These are phyloP conservation scores for Apotomis turbidana DNA, from an alignment of 2,888 invertebrate species.

Conservation along the genomic window DNA sequence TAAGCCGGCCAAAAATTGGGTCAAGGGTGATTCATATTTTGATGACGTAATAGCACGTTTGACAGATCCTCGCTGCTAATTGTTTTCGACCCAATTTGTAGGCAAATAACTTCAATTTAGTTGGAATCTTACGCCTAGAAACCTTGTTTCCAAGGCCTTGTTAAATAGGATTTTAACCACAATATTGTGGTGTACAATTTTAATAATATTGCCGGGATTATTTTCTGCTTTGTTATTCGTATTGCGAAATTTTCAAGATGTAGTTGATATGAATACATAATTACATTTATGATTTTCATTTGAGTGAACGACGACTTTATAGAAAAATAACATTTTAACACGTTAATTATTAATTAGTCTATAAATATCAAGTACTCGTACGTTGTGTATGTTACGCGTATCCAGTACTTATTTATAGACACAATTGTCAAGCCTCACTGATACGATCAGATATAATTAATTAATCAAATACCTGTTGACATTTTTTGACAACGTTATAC, in stretches of 20 bases:
- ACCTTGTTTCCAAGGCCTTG: constrained; percentile 20
- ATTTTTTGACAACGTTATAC: constrained; percentile 9
- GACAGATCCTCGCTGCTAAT: constrained; percentile 26
- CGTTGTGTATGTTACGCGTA: background rate
- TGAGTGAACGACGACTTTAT: too few relatives aligned
- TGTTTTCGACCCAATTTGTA: constrained; percentile 26
- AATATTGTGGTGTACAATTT: constrained; percentile 16
- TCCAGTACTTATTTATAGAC: background rate
- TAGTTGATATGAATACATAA: background rate
- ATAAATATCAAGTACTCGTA: too few relatives aligned
- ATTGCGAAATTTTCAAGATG: background rate
- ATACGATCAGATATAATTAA: constrained; percentile 31
- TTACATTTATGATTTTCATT: too few relatives aligned
- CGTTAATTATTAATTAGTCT: too few relatives aligned
- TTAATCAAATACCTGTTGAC: constrained; percentile 11
- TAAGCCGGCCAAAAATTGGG: constrained; percentile 29
- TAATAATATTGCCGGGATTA: background rate
- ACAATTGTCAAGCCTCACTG: constrained; percentile 1
- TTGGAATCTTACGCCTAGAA: background rate
- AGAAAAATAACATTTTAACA: too few relatives aligned
- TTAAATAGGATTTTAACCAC: constrained; percentile 23
- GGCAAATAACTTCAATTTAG: constrained; percentile 29
- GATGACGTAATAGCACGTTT: constrained; percentile 31
- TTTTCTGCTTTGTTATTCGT: background rate
- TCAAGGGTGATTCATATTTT: constrained; percentile 28